A percentile compares a stretch with the other conserved stretches of the same genome.
These are phyloP conservation scores for Cardiocondyla obscurior DNA, from an alignment of 1,140 invertebrate genomes.

Conservation along the genomic window DNA sequence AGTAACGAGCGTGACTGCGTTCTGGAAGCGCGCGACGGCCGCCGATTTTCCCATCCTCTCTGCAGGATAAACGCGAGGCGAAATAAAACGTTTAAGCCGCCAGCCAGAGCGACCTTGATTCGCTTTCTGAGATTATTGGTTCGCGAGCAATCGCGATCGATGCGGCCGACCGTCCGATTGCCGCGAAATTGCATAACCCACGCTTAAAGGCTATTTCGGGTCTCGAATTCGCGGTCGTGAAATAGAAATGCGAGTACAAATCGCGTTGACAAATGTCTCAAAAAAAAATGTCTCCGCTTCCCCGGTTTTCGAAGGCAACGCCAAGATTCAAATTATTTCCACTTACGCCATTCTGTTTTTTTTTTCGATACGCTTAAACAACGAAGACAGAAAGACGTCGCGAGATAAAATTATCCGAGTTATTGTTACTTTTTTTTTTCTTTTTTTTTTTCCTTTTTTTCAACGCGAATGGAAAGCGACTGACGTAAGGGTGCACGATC, in stretches of 20 bases:
- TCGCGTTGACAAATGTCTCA: no score
- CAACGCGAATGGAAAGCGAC: no score
- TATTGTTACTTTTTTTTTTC: no score
- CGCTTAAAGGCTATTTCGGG: slow-evolving; percentile 30
- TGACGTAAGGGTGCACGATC: neutral
- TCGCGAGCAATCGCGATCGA: slow-evolving; percentile 27
- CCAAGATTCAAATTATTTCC: no score
- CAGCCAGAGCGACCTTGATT: slow-evolving; percentile 32
- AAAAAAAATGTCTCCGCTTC: no score
- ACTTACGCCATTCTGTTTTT: no score
- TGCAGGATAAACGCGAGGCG: no score
- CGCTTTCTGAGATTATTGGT: slow-evolving; percentile 46
- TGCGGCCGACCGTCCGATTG: slow-evolving; percentile 36
- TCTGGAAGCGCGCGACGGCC: neutral
- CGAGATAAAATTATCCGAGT: no score
- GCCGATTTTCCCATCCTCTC: slow-evolving; percentile 5
- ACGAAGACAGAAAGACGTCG: no score
- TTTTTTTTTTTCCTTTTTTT: no score
- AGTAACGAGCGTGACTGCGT: neutral
- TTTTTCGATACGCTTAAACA: no score
- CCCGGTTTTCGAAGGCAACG: no score
- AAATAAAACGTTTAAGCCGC: neutral
- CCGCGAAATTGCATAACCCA: slow-evolving; percentile 42
- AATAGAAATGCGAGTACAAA: slow-evolving; percentile 7
- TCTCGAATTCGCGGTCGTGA: neutral